Evolutionary conservation across 2,797 vertebrate genomes (phyloP).

Genomic region (Helarctos malayanus): DNA sequence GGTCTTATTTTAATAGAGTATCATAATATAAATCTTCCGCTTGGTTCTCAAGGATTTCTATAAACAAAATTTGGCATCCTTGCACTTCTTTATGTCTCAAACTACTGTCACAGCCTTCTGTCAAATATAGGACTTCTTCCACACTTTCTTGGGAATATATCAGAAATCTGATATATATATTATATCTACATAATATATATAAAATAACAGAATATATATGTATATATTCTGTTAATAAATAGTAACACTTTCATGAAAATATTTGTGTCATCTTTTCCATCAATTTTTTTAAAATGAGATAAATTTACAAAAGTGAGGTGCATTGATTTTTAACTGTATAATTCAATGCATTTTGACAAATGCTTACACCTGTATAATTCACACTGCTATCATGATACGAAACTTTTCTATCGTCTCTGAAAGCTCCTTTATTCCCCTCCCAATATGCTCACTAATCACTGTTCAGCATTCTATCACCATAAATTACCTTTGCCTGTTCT

Average conservation of each 20-base stretch:
- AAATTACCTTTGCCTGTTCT: neutral
- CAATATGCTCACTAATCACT: neutral
- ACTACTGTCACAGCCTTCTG: neutral
- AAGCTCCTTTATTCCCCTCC: neutral
- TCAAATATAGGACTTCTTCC: neutral
- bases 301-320: neutral
- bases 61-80: constrained; percentile 11
- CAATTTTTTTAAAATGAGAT: neutral
- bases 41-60: neutral
- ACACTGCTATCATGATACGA: neutral
- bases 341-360: neutral
- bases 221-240: neutral
- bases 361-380: neutral
- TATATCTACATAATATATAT: too few relatives aligned
- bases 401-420: neutral
- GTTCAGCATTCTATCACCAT: neutral
- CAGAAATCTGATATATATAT: neutral
- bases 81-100: constrained; percentile 10
- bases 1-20: neutral
- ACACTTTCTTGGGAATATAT: neutral
- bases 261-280: neutral
- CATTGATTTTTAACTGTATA: neutral
- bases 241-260: neutral
- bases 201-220: neutral
- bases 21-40: neutral